Conservation (phyloP, 2,797 vertebrate species). For the Ispidina picta region DNA sequence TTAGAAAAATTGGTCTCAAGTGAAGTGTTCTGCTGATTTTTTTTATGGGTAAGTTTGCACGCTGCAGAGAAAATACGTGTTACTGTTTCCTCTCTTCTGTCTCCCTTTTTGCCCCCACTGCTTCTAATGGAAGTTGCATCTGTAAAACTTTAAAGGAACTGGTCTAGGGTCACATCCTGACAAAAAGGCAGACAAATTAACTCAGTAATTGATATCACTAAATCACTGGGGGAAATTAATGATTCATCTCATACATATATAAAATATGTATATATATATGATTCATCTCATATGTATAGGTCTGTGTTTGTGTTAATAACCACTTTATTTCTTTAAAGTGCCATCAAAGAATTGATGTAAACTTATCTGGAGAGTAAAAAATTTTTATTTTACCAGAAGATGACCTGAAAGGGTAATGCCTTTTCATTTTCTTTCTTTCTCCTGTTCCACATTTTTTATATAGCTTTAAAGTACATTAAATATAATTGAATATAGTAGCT, state of each 20-base stretch:
- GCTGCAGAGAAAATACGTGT: background rate
- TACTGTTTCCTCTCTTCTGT: background rate
- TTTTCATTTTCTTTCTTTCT: background rate
- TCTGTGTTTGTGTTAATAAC: background rate
- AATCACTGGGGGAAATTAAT: background rate
- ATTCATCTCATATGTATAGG: background rate
- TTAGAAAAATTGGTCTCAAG: background rate
- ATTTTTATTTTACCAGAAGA: background rate
- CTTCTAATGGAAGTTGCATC: background rate
- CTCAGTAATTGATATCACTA: background rate
- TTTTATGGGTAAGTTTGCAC: background rate
- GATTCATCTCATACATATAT: background rate
- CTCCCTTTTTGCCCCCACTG: background rate
- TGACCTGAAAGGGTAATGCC: background rate
- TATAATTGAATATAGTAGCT: background rate
- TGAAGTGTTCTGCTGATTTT: background rate
- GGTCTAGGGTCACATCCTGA: background rate
- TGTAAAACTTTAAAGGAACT: background rate
- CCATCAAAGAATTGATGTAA: background rate
- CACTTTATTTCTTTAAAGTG: background rate
- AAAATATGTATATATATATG: background rate
- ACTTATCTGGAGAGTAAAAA: background rate
- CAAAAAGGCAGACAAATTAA: background rate
- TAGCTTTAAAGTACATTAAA: slow-evolving; percentile 30
- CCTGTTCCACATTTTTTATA: background rate